These are phyloP conservation scores for Oplegnathus fasciatus DNA, from an alignment of 2,113 vertebrate species.

Conservation along the genomic window DNA sequence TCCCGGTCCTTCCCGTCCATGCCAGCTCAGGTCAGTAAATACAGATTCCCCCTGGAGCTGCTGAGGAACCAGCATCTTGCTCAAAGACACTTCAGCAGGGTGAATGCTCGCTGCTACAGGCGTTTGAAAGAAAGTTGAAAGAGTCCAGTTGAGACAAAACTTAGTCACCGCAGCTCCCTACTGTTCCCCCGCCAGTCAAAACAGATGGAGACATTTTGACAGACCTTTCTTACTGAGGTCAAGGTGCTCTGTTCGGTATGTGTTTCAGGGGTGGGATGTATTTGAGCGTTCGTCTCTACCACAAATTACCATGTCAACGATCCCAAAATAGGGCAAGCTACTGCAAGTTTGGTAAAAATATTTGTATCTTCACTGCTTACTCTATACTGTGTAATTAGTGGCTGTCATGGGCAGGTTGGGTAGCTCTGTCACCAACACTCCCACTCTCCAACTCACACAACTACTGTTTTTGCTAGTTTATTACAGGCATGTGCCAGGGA, in stretches of 20 bases:
- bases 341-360: constrained; percentile 35
- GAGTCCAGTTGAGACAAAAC: not conserved
- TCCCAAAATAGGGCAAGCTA: constrained; percentile 40
- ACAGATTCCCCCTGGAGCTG: constrained; percentile 9
- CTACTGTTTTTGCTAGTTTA: constrained; percentile 4
- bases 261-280: constrained; percentile 14
- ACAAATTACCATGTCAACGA: constrained; percentile 42
- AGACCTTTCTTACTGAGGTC: constrained; percentile 32
- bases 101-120: not conserved
- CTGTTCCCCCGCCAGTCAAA: constrained; percentile 11
- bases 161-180: not conserved
- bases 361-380: constrained; percentile 17
- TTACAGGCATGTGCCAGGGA: too few species aligned
- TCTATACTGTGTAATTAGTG: constrained; percentile 36
- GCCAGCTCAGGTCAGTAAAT: constrained; percentile 6
- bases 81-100: not conserved
- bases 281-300: constrained; percentile 21
- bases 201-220: constrained; percentile 11
- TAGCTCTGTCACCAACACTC: constrained; percentile 17
- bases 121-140: not conserved
- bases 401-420: constrained; percentile 18
- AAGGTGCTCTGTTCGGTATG: constrained; percentile 56
- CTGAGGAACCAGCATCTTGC: not conserved
- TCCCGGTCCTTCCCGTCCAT: not conserved
- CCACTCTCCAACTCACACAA: not conserved